These are phyloP conservation scores for Pachypanchax playfairii DNA, from an alignment of 2,113 vertebrate species.

Conservation along the genomic window DNA sequence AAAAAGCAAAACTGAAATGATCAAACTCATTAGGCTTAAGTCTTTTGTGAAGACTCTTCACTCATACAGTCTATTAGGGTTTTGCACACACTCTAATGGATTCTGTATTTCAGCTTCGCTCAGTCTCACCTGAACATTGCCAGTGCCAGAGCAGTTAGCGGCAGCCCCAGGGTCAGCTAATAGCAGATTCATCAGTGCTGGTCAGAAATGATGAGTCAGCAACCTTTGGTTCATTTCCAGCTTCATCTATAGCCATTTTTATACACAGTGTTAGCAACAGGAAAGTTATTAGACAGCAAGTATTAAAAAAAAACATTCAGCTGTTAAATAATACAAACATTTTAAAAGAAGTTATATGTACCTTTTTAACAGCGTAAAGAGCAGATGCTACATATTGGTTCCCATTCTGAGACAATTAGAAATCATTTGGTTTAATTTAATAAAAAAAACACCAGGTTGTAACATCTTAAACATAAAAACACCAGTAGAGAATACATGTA, in stretches of 20 bases:
- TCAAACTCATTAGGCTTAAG: slow-evolving; percentile 3
- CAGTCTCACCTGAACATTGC: slow-evolving; percentile 56
- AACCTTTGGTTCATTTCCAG: slow-evolving; percentile 56
- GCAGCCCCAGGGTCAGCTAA: slow-evolving; percentile 56
- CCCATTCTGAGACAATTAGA: not conserved
- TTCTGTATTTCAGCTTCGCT: slow-evolving; percentile 45
- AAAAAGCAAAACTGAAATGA: not conserved
- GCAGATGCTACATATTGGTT: not conserved
- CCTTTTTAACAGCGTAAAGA: too few relatives aligned
- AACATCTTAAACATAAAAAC: too few relatives aligned
- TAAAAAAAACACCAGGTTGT: too few relatives aligned
- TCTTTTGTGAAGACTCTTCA: slow-evolving; percentile 4
- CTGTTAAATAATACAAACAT: not conserved
- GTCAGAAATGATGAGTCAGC: slow-evolving; percentile 62
- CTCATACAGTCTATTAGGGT: slow-evolving; percentile 4
- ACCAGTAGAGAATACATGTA: too few relatives aligned
- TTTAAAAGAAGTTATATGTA: not conserved
- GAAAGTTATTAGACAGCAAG: too few relatives aligned
- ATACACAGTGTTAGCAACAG: slow-evolving; percentile 24
- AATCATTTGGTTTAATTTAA: too few relatives aligned
- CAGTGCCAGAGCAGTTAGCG: slow-evolving; percentile 57
- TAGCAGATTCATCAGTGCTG: slow-evolving; percentile 59
- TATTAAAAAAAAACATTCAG: not conserved
- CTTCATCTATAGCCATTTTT: slow-evolving; percentile 54
- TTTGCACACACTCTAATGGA: slow-evolving; percentile 37